Evolutionary conservation across 1,140 invertebrate species (phyloP), one percentile per base, ranked within the genome.

Genomic region (Hypsibius dujardini): DNA sequence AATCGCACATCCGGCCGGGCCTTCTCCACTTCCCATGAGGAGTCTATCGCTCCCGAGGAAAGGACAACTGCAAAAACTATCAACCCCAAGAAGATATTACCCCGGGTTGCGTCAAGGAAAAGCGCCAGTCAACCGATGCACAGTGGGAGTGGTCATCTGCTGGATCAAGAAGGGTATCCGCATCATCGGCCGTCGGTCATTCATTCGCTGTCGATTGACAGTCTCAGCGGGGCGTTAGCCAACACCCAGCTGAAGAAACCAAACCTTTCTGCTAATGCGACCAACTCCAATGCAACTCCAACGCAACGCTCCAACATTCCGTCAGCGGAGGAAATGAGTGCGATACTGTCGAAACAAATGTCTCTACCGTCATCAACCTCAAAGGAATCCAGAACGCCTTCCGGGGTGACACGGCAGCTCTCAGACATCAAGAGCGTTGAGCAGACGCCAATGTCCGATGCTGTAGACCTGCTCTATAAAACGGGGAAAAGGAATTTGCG

Each of bases 131-230:
- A n/a, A 56, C 50, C 50, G n/a, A n/a, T 56, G 50, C 50, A 56
- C n/a, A 56, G 50, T 56, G 0, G 50, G 7, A 56, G 7, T 56
- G 50, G 50, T 67, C 12, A 67, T 42, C 62, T 42, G 62, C 45
- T 67, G 12, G 42, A 45, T 42, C 12, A 67, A 67, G 7, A 15
- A 12, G 7, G 62, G 45, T 15, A 67, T 67, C 62, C 62, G 62
- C 12, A 12, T 12, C 62, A 15, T 67, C 7, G 7, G 7, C 50
- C 50, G n/a, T 56, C 50, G 50, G n/a, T n/a, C 50, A 12, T 45
- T 42, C 62, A 67, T 67, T 15, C 62, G 3, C 42, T 67, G 42
- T 67, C 62, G 12, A 7, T 67, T 12, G 62, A 67, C 12, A 67
- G 62, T 67, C 42, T 67, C 3, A 67, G 62, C 42, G 62, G 42